Evolutionary conservation across 2,113 vertebrate species (phyloP), one percentile per base, ranked within the genome.

Genomic region (Callopanchax toddi): DNA sequence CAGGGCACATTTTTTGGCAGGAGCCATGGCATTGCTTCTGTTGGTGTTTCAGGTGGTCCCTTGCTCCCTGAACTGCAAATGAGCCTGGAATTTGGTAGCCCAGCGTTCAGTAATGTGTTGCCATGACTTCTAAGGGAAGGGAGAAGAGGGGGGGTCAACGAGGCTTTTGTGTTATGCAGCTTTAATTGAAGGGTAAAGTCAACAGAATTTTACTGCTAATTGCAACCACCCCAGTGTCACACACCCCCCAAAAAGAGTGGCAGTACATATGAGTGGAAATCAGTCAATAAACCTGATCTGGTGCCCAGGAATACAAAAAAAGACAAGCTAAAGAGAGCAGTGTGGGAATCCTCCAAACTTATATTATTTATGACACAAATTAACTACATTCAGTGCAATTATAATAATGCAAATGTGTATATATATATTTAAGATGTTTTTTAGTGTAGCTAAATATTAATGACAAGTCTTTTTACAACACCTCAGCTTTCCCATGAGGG

Each of bases 51-150:
- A 85, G 83, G 76, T 55, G 7, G 76, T 80, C 87, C 70, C 81
- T 4, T 36, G 71, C 80, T 91, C 85, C 89, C 89, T 76, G 59
- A 91, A 88, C 89, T 82, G 85, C 89, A 91, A 91, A 91, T 89
- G 83, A 88, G 86, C 71, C 72, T 72, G 65, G 83, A 82, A 76
- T 84, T 77, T 67, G 79, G 76, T 57, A 55, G 63, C 63, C 78
- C 46, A 78, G 78, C 67, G 74, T 85, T 85, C 62, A 75, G 74
- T 71, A 57, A 60, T 71, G 70, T 78, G 73, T 85, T 78, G 71
- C 65, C 72, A 85, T 82, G 84, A 82, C 78, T 79, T 83, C 66
- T 84, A 84, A 83, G 79, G 61, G 75, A 79, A 71, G 62, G 65
- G 67, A 72, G 77, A 62, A 82, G 59, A 81, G 58, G 63, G 29